Percentiles rank a stretch among this genome's conserved stretches.
Conservation (phyloP, 2,797 vertebrate genomes). For the Rhinogobio ventralis region DNA sequence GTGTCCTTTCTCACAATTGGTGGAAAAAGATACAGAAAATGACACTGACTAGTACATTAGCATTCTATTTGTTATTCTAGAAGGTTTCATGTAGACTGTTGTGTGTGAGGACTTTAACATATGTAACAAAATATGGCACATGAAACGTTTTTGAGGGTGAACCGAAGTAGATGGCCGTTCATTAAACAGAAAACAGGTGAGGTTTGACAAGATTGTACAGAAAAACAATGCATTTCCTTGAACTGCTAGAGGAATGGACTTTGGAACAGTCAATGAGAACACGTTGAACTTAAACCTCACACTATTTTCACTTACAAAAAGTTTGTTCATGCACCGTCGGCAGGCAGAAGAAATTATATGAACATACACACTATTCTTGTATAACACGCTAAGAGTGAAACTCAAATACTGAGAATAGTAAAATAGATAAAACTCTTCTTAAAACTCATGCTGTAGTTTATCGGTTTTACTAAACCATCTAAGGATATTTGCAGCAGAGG, state of each 20-base stretch:
- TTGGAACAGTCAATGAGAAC: constrained; percentile 48
- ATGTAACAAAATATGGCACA: constrained; percentile 12
- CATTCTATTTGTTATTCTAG: background rate
- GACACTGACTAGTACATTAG: background rate
- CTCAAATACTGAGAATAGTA: constrained; percentile 54
- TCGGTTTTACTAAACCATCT: constrained; percentile 54
- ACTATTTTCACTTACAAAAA: constrained; percentile 28
- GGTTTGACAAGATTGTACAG: background rate
- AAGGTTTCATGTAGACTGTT: background rate
- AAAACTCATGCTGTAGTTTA: constrained; percentile 29
- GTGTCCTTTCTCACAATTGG: background rate
- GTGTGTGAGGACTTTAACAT: background rate
- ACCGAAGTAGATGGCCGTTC: background rate
- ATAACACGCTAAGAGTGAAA: constrained; percentile 11
- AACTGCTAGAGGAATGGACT: constrained; percentile 42
- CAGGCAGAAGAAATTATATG: constrained; percentile 69
- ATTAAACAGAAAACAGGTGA: constrained; percentile 2
- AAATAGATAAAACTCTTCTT: constrained; percentile 49
- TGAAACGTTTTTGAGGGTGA: background rate
- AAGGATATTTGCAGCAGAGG: constrained; percentile 43
- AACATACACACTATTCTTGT: background rate
- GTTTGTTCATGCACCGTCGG: constrained; percentile 72
- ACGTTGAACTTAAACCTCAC: constrained; percentile 43
- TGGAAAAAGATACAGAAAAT: constrained; percentile 5
- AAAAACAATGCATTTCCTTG: constrained; percentile 17